Base-by-base conservation (phyloP, 2,888 invertebrate genomes). In the Campopleginae sp. region DNA sequence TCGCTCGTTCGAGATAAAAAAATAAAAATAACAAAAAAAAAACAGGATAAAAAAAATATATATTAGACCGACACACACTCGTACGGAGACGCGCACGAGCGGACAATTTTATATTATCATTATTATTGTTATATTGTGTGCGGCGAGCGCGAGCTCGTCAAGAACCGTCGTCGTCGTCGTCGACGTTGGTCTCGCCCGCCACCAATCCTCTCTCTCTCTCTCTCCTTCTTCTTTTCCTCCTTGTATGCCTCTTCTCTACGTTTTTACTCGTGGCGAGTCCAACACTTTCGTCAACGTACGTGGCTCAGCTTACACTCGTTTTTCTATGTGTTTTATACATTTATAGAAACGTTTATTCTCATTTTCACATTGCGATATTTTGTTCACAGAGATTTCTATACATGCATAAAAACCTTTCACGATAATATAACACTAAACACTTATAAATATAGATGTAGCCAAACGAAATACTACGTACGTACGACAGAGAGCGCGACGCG, bases 271-370 rank as follows among this genome's bases (percentile, higher is more conserved):
- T 82, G 79, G 85, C 85, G 85, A 82, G 79, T 85, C 80, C 85
- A 75, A 78, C 84, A 85, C 82, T 85, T 80, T 85, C 85, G 76
- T 80, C 75, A 79, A 82, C 82, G 82, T 82, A 85, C 80, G 82
- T 85, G 85, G 76, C 80, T 80, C 66, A 10, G 65, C 48, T 79
- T 66, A 72, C 65, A 70, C 58, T 38, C 23, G 44, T 68, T 61
- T 14, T n/a, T 63, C 14, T 48, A 63, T 38, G 14, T 71, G n/a
- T 33, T 71, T 48, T 71, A 38, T 31, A 19, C 7, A 10, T 54
- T 23, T 23, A 27, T 23, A 54, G 23, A 31, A 19, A 23, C 31
- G 17, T 48, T 17, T 14, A 68, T 23, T 17, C 6, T 54, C 54
- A 27, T 27, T 7, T 14, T 48, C 19, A 51, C n/a, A 51, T 7